Base-by-base conservation (phyloP, 2,797 vertebrate species). In the Pterois miles region DNA sequence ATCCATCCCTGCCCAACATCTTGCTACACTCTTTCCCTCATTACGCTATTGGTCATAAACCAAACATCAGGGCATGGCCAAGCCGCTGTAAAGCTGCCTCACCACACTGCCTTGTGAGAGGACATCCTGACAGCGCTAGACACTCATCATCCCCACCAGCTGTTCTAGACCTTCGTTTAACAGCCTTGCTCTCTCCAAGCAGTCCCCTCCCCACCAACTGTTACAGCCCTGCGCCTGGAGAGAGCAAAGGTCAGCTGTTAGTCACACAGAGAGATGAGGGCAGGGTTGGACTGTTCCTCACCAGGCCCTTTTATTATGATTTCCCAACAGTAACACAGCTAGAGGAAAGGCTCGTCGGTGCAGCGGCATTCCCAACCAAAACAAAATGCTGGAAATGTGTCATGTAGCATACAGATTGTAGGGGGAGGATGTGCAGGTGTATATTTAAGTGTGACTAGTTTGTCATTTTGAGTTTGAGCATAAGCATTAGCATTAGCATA, bases 201-300 rank as follows among this genome's bases (percentile, higher is more conserved):
- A 22, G 58, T 56, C 43, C 11, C 31, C 65, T 81, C 70, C 34
- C 46, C 66, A 67, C 74, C 65, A 33, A 69, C 50, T 86, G 65
- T 77, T 81, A 71, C 76, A 70, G 62, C 64, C 67, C 43, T 71
- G 48, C 1, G 10, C 36, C 57, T 50, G 56, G 11, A 59, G 22
- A 79, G 83, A 65, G 64, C 71, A 78, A 83, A 89, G 89, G 76
- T 86, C 83, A 65, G 27, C 74, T 60, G 25, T 84, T 84, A 82
- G 65, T 88, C 56, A 80, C 69, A 50, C 57, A 56, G 23, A 57
- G 74, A 74, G 65, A 78, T 38, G 43, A 81, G 65, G 71, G 64
- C 2, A 50, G 10, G 64, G 70, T 33, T 53, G 50, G 52, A 71
- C 27, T 18, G 52, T 69, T 77, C 67, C 63, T 22, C 33, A 69